Base-by-base conservation (phyloP, 2,888 invertebrate species). In the Hydraecia micacea region DNA sequence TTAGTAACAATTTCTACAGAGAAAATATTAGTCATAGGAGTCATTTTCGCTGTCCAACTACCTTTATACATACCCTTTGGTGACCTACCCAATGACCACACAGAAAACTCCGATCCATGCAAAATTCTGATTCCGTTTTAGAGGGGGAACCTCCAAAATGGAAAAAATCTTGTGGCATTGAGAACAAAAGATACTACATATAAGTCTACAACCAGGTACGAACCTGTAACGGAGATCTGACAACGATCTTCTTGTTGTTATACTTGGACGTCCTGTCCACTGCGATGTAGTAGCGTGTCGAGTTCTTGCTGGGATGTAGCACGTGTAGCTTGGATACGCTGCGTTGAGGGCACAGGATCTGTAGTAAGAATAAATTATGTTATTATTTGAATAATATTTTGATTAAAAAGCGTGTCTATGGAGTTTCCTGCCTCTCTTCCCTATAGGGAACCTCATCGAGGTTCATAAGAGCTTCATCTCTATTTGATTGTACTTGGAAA, bases 181-280 rank as follows among this genome's bases (percentile, higher is more conserved):
- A 15, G 8, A n/a, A 52, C 15, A 36, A 36, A 69, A 52, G 25
- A 32, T 5, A 36, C 6, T 49, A 21, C 6, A 52, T 25, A 18
- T 36, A 15, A 2, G 13, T 46, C 8, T 25, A 25, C 32, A 60
- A 42, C 6, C 9, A 62, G 42, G 5, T 63, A 65, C 60, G 1
- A 13, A 98, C 98, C 97, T 98, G 98, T 63, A 98, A 93, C 0
- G 98, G 98, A 2, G 98, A 98, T 81, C 98, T 95, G 49, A 98
- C 97, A 0, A 97, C 97, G 66, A 98, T 97, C 81, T 95, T 97
- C 90, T 97, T 97, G 75, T 96, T 95, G 85, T 97, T 96, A 81
- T 95, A 95, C 66, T 97, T 97, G 9, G 97, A 97, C 52, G 97
- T 97, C 11, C 98, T 97, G 86, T 98, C 97, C 46, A 98, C 97